Percentiles rank a stretch among this genome's conserved stretches.
Conservation (phyloP, 1,140 invertebrate genomes). For the Planococcus citri region DNA sequence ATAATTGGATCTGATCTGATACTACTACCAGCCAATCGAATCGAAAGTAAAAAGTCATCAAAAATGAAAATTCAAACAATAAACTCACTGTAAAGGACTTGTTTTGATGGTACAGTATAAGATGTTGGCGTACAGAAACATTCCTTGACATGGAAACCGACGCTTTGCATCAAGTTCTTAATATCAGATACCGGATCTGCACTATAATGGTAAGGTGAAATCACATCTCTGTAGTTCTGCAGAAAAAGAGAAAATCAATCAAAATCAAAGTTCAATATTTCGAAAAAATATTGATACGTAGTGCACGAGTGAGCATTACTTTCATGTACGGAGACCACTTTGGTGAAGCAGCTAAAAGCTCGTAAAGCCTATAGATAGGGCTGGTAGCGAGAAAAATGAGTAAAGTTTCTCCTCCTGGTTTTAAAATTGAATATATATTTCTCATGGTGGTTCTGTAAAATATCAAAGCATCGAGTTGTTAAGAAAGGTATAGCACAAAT, state of each 20-base stretch:
- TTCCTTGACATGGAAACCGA: neutral
- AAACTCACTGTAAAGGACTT: neutral
- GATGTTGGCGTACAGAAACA: neutral
- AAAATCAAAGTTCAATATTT: neutral
- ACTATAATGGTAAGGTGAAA: neutral
- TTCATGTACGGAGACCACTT: slow-evolving; percentile 9
- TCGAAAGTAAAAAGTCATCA: no score
- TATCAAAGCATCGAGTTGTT: neutral
- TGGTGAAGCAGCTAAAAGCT: neutral
- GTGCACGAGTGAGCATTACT: neutral
- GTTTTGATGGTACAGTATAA: neutral
- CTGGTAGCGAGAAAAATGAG: neutral
- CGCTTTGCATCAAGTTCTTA: neutral
- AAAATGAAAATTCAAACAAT: no score
- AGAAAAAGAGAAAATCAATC: neutral
- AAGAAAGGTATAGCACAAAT: neutral
- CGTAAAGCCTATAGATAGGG: neutral
- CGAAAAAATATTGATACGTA: neutral
- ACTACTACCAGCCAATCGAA: no score
- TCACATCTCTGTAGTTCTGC: slow-evolving; percentile 1
- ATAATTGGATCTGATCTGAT: no score
- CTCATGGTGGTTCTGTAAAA: neutral
- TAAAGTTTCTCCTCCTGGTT: slow-evolving; percentile 3
- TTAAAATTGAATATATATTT: neutral
- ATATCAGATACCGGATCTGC: neutral